phyloP scores from a whole-genome alignment of 2,113 vertebrate genomes.

The Zonotrichia leucophrys region DNA sequence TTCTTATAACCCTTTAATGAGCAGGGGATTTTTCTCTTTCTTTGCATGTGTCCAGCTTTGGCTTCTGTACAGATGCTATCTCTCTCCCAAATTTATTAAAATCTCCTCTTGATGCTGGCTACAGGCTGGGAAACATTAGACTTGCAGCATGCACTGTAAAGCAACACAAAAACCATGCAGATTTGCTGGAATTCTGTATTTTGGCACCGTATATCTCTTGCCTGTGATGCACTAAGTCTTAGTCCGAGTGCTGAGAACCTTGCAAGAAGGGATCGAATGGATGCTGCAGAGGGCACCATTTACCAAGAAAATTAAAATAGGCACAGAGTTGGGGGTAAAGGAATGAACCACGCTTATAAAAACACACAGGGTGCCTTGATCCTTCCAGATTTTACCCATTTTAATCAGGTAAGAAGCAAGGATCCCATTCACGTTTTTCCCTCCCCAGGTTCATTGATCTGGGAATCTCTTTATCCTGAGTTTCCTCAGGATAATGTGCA shows the following conservation, averaged over 20 bases:
- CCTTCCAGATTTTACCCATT: neutral
- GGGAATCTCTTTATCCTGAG: neutral
- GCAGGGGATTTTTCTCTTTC: neutral
- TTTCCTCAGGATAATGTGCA: neutral
- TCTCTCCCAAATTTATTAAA: neutral
- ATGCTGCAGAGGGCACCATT: conserved; percentile 74
- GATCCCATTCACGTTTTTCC: neutral
- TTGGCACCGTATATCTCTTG: neutral
- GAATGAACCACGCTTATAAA: neutral
- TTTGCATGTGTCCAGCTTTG: neutral
- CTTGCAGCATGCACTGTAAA: neutral
- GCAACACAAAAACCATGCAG: neutral
- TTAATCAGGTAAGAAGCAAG: neutral
- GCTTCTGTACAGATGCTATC: neutral
- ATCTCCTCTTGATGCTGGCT: neutral
- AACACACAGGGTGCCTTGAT: neutral
- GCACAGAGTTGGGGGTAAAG: neutral
- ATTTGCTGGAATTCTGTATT: neutral
- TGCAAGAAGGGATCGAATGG: neutral
- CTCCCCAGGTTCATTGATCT: neutral
- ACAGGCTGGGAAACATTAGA: neutral
- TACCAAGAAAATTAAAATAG: conserved; percentile 45
- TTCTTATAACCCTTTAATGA: neutral
- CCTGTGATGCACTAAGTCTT: neutral
- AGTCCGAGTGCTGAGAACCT: neutral